These are phyloP conservation scores for Rhingia campestris DNA, from an alignment of 2,888 invertebrate species.

Conservation along the genomic window DNA sequence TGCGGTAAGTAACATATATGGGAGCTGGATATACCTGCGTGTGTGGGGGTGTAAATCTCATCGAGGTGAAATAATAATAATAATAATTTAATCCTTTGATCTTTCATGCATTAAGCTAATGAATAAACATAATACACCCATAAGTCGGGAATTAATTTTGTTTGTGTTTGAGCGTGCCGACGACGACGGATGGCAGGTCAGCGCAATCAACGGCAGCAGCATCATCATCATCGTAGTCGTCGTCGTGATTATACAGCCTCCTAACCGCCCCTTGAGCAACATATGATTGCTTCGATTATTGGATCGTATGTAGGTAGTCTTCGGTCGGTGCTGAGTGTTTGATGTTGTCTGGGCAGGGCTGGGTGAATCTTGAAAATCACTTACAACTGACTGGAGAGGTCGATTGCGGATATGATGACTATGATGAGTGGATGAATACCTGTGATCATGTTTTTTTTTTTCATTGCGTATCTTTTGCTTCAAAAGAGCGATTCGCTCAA, in stretches of 20 bases:
- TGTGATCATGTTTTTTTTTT: conserved; percentile 50
- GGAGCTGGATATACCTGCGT: conserved; percentile 1
- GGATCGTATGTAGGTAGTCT: conserved; percentile 18
- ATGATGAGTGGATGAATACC: conserved; percentile 51
- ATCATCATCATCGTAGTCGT: background rate
- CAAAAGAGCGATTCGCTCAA: too few species aligned
- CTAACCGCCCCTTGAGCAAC: conserved; percentile 42
- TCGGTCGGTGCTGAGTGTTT: conserved; percentile 41
- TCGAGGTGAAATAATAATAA: conserved; percentile 64
- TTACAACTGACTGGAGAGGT: conserved; percentile 59
- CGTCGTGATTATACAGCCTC: conserved; percentile 6
- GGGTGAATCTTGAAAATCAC: conserved; percentile 47
- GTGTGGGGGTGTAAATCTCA: conserved; percentile 42
- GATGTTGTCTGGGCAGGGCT: conserved; percentile 43
- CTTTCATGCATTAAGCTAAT: conserved; percentile 73
- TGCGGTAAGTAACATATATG: background rate
- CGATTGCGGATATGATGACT: conserved; percentile 31
- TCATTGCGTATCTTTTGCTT: too few species aligned
- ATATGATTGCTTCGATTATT: conserved; percentile 68
- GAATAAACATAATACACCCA: conserved; percentile 70
- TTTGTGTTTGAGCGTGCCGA: conserved; percentile 67
- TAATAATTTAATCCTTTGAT: conserved; percentile 74
- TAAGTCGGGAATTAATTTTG: conserved; percentile 71
- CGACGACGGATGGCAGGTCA: conserved; percentile 57
- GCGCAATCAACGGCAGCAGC: conserved; percentile 1